Conservation (phyloP, 2,888 invertebrate genomes). For the Dinocampus coccinellae region DNA sequence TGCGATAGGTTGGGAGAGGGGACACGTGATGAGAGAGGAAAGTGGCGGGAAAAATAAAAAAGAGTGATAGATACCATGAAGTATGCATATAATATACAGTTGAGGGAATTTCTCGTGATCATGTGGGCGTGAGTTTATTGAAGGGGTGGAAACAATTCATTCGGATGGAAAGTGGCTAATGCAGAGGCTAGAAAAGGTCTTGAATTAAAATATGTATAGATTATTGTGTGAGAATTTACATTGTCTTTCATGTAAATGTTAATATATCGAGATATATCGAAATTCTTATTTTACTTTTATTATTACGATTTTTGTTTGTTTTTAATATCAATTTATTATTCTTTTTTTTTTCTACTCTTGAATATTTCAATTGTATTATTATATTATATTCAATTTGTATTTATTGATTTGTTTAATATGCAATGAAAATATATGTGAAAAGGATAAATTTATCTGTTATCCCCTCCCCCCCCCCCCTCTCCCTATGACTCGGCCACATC, state of each 20-base stretch:
- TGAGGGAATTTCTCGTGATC: constrained; percentile 34
- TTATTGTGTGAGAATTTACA: constrained; percentile 5
- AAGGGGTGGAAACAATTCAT: constrained; percentile 40
- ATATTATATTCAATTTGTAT: background rate
- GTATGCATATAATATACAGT: constrained; percentile 8
- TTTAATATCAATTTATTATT: too few relatives aligned
- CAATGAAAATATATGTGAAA: background rate
- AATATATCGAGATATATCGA: background rate
- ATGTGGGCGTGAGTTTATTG: constrained; percentile 37
- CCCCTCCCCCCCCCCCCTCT: too few relatives aligned
- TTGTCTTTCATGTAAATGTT: constrained; percentile 19
- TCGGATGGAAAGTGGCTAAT: constrained; percentile 34
- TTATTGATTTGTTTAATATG: too few relatives aligned
- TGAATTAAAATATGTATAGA: background rate
- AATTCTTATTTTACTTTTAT: constrained; percentile 11
- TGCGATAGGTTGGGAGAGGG: too few relatives aligned
- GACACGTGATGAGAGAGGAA: too few relatives aligned
- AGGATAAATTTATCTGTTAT: constrained; percentile 17
- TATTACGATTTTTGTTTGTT: too few relatives aligned
- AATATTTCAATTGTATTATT: background rate
- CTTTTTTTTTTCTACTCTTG: background rate
- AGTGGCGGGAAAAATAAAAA: too few relatives aligned
- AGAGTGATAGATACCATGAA: constrained; percentile 12
- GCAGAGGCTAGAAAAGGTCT: constrained; percentile 25
- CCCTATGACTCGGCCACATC: too few relatives aligned